Conservation (phyloP, 2,888 invertebrate species). For the Tipula confusa region DNA sequence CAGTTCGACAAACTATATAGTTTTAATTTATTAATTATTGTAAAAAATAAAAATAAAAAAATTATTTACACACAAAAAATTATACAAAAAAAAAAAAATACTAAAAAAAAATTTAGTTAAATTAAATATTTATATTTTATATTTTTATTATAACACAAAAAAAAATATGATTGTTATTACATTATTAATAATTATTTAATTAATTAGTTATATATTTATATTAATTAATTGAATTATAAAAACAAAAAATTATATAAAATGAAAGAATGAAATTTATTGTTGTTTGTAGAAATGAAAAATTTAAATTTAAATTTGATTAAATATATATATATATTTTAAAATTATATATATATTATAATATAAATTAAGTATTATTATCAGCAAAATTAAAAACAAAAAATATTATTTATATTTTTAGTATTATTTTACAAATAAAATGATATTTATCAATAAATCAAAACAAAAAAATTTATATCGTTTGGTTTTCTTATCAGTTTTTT, state of each 20-base stretch:
- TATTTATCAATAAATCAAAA: neutral
- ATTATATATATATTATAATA: neutral
- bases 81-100: neutral
- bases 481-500: neutral
- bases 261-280: slow-evolving; percentile 3
- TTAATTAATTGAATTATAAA: slow-evolving; percentile 5
- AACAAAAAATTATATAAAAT: neutral
- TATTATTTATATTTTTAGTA: neutral
- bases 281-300: neutral
- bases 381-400: neutral
- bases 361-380: neutral
- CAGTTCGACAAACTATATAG: neutral
- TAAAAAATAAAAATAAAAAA: no score
- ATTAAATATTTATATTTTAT: slow-evolving; percentile 25
- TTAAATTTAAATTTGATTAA: no score
- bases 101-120: neutral
- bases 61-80: neutral
- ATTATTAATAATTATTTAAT: slow-evolving; percentile 7
- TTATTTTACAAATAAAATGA: neutral
- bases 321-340: neutral
- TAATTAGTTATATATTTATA: neutral
- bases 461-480: neutral
- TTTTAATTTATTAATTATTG: neutral
- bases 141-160: neutral
- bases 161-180: slow-evolving; percentile 14